Evolutionary conservation across 2,888 invertebrate genomes (phyloP).

Genomic region (Troilus luridus): DNA sequence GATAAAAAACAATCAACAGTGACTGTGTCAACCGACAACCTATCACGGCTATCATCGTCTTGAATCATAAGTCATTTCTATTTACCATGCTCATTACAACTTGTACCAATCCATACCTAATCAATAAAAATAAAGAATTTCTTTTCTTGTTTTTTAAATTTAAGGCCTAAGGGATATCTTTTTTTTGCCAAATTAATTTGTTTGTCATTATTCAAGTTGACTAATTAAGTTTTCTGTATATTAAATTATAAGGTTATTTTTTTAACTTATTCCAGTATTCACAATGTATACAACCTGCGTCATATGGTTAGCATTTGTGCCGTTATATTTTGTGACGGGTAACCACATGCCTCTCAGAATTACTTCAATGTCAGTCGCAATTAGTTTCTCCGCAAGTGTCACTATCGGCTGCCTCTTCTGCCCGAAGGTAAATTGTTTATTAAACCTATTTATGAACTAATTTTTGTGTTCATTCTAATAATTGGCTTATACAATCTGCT

Average conservation of each 20-base stretch:
- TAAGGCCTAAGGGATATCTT: too few relatives aligned
- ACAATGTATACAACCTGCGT: constrained; percentile 99
- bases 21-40: too few relatives aligned
- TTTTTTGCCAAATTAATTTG: too few relatives aligned
- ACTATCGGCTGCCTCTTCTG: constrained; percentile 94
- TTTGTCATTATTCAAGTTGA: background rate
- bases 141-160: too few relatives aligned
- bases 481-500: background rate
- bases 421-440: constrained; percentile 76
- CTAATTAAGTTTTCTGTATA: background rate
- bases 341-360: constrained; percentile 92
- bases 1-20: too few relatives aligned
- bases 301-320: constrained; percentile 98
- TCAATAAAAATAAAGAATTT: too few relatives aligned
- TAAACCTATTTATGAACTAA: background rate
- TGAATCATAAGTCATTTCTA: too few relatives aligned
- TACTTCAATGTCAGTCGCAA: constrained; percentile 96
- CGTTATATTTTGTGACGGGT: constrained; percentile 95
- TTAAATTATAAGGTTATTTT: background rate
- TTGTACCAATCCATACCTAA: too few relatives aligned
- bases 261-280: constrained; percentile 76
- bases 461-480: background rate
- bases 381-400: constrained; percentile 93
- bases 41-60: too few relatives aligned
- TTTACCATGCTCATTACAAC: too few relatives aligned